Percentiles rank a stretch among this genome's conserved stretches.
Conservation (phyloP, 2,888 invertebrate genomes). For the Drosophila gaucha region DNA sequence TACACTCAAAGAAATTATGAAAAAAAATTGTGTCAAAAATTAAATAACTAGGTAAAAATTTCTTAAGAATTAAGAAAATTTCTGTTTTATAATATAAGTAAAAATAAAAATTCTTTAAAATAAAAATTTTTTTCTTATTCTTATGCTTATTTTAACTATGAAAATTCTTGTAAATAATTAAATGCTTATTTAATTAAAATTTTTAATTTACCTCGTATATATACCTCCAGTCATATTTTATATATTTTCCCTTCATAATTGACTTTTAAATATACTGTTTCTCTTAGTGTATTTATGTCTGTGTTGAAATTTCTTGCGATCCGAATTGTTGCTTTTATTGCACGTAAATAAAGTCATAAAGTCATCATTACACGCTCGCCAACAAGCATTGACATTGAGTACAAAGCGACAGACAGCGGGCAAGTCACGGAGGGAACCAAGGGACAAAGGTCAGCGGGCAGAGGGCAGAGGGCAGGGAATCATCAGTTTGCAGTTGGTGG, state of each 20-base stretch:
- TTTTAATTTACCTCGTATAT: no score
- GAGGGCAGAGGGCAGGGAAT: constrained; percentile 7
- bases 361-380: constrained; percentile 74
- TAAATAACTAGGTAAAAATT: no score
- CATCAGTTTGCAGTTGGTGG: constrained; percentile 35
- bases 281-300: constrained; percentile 7
- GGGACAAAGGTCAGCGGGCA: neutral
- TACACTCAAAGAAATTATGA: constrained; percentile 1
- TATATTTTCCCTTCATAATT: no score
- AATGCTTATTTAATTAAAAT: no score
- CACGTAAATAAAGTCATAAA: constrained; percentile 77
- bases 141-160: no score
- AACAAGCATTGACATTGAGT: constrained; percentile 47
- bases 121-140: no score
- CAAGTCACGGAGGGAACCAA: constrained; percentile 3
- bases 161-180: no score
- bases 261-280: neutral
- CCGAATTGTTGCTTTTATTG: constrained; percentile 65
- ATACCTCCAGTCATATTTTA: no score
- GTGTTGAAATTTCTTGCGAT: constrained; percentile 28
- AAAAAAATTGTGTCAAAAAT: neutral
- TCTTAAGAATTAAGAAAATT: no score
- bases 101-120: no score
- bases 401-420: neutral
- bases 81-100: no score